Percentiles rank a stretch among this genome's conserved stretches.
Evolutionary conservation across 2,113 vertebrate species (phyloP).

Genomic region (Proterorhinus semilunaris): DNA sequence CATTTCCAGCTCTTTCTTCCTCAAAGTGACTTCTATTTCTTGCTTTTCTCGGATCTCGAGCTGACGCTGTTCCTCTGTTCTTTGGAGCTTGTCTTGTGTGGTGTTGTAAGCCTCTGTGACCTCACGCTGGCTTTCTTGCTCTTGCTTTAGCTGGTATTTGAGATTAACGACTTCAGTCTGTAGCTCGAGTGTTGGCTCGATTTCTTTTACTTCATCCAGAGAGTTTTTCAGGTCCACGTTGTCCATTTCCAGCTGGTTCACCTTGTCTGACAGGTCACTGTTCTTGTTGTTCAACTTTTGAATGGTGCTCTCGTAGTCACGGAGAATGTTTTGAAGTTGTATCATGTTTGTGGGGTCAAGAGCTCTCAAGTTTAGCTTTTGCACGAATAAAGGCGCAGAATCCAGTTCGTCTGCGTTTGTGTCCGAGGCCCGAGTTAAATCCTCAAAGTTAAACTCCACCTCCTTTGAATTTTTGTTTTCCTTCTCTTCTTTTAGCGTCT

Average conservation of each 20-base stretch:
- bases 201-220: constrained; percentile 78
- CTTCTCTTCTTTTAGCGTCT: constrained; percentile 68
- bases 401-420: constrained; percentile 80
- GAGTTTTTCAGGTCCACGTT: constrained; percentile 67
- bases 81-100: constrained; percentile 80
- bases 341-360: constrained; percentile 68
- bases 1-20: constrained; percentile 85
- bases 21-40: constrained; percentile 80
- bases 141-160: constrained; percentile 87
- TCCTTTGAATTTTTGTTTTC: constrained; percentile 64
- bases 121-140: constrained; percentile 85
- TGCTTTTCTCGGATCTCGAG: constrained; percentile 82
- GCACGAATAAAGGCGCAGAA: constrained; percentile 77
- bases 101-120: constrained; percentile 80
- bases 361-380: constrained; percentile 77
- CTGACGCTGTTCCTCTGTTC: constrained; percentile 83
- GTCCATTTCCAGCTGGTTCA: constrained; percentile 78
- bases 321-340: constrained; percentile 85
- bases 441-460: constrained; percentile 75
- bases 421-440: constrained; percentile 86
- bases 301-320: constrained; percentile 83
- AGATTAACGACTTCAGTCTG: constrained; percentile 81
- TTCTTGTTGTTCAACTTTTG: constrained; percentile 79
- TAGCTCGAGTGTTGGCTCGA: constrained; percentile 79
- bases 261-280: constrained; percentile 74